phyloP scores from a whole-genome alignment of 2,888 invertebrate species.

The Dorcus parallelipipedus region DNA sequence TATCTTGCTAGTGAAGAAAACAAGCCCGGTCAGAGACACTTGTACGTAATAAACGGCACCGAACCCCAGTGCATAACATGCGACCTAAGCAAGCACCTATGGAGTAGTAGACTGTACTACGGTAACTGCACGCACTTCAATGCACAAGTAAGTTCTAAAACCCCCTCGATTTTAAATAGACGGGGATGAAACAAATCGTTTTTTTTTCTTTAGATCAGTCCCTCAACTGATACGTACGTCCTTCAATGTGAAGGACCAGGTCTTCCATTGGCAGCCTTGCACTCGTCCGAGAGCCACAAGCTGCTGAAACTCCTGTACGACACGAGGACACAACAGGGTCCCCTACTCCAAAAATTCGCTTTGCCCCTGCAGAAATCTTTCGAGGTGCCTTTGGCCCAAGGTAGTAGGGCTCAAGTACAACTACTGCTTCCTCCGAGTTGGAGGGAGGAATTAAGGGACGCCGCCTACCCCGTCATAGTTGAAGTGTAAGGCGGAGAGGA shows the following conservation, averaged over 20 bases:
- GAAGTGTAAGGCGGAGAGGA: slow-evolving; percentile 65
- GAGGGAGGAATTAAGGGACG: slow-evolving; percentile 80
- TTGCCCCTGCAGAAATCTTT: slow-evolving; percentile 79
- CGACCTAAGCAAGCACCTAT: slow-evolving; percentile 68
- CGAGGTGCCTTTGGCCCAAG: slow-evolving; percentile 82
- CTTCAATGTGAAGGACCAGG: slow-evolving; percentile 91
- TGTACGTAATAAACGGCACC: slow-evolving; percentile 76
- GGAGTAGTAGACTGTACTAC: slow-evolving; percentile 77
- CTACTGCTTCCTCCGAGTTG: slow-evolving; percentile 84
- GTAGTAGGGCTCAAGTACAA: slow-evolving; percentile 83
- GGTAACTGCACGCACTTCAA: slow-evolving; percentile 85
- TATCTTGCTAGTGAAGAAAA: slow-evolving; percentile 74
- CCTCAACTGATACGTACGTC: slow-evolving; percentile 58
- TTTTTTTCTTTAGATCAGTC: slow-evolving; percentile 39
- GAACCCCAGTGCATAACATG: slow-evolving; percentile 87
- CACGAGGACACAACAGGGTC: slow-evolving; percentile 66
- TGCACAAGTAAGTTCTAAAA: slow-evolving; percentile 60
- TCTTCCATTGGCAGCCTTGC: slow-evolving; percentile 78
- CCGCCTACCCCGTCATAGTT: slow-evolving; percentile 83
- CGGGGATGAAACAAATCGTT: background rate
- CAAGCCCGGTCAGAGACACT: slow-evolving; percentile 80
- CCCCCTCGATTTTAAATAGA: background rate
- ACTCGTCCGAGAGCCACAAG: slow-evolving; percentile 71
- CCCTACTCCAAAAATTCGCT: slow-evolving; percentile 71
- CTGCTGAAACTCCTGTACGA: slow-evolving; percentile 75